Evolutionary conservation across 30 jellyfish, hydroid and myxozoan species (phyloP), one percentile per base, ranked within the genome.

Genomic region (Mastigias papua): DNA sequence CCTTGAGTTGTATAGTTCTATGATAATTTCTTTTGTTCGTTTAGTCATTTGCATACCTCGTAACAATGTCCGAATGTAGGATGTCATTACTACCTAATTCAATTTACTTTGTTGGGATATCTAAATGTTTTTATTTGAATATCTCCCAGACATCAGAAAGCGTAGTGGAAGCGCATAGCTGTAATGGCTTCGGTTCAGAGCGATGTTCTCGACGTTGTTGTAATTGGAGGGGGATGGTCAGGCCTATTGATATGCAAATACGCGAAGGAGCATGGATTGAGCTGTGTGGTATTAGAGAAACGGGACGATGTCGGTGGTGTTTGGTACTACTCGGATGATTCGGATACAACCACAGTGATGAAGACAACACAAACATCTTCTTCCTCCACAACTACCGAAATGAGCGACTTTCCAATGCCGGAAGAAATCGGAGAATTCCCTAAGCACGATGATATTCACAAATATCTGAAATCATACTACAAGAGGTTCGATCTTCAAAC

Each of bases 331-430:
- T 54, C 96, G 9, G 91, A 89, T 23, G 96, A 89, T 66, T 84
- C 92, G 20, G 60, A 79, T n/a, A 31, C 68, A 21, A 68, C 96
- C 19, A 88, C 98, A 0, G 98, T 93, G 31, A 93, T 93, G 98
- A 78, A 83, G 87, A 76, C 80, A 26, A 79, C 98, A 21, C 34
- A 85, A 33, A 83, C 93, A 32, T 88, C 98, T 26, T 88, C 97
- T 2, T 93, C 98, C 31, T 60, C 97, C 21, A 31, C 98, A 8
- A 93, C 92, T 9, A 93, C 98, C 10, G 98, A 93, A 77, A 82
- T 93, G 91, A 93, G 98, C 62, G 98, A 93, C 65, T 93, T 93
- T 71, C 97, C 97, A 21, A 93, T 93, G 98, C 96, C 93, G 48
- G 84, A 80, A 42, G 87, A 82, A 17, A 82, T 93, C 30, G 98